A percentile compares a stretch with the other conserved stretches of the same genome.
Evolutionary conservation across 2,888 invertebrate species (phyloP).

Genomic region (Athalia cordata): DNA sequence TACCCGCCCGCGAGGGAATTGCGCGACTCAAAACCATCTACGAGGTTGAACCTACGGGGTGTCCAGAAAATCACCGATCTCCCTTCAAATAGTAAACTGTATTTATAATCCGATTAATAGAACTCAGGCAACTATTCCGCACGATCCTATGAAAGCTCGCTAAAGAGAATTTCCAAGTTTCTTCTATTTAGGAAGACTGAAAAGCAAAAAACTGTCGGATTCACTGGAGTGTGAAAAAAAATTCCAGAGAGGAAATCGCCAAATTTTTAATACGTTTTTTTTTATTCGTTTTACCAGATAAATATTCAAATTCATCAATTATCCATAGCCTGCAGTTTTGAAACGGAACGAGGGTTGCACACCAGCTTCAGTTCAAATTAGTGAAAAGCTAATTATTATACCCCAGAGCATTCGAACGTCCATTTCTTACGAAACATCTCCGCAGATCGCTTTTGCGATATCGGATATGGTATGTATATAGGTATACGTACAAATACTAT

Average conservation of each 20-base stretch:
- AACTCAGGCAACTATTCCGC: background rate
- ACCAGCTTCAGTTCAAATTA: background rate
- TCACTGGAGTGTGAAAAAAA: too few species aligned
- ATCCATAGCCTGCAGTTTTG: too few species aligned
- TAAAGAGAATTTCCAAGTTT: background rate
- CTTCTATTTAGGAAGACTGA: too few species aligned
- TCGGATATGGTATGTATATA: background rate
- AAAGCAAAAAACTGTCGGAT: too few species aligned
- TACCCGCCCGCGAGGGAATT: slow-evolving; percentile 45
- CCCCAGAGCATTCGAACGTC: background rate
- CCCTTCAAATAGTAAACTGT: too few species aligned
- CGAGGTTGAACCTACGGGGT: slow-evolving; percentile 36
- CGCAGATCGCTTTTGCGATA: background rate
- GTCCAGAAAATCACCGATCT: slow-evolving; percentile 15
- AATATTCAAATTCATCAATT: too few species aligned
- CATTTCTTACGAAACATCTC: slow-evolving; percentile 9
- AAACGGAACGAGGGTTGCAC: too few species aligned
- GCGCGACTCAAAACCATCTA: slow-evolving; percentile 45
- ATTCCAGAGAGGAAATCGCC: too few species aligned
- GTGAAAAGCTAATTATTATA: background rate
- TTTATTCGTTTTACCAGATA: too few species aligned
- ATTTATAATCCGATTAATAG: background rate
- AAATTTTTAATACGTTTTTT: too few species aligned
- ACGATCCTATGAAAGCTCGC: background rate
- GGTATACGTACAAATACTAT: background rate